Evolutionary conservation across 2,888 invertebrate species (phyloP), one percentile per base, ranked within the genome.

Genomic region (Drosophila mettleri): DNA sequence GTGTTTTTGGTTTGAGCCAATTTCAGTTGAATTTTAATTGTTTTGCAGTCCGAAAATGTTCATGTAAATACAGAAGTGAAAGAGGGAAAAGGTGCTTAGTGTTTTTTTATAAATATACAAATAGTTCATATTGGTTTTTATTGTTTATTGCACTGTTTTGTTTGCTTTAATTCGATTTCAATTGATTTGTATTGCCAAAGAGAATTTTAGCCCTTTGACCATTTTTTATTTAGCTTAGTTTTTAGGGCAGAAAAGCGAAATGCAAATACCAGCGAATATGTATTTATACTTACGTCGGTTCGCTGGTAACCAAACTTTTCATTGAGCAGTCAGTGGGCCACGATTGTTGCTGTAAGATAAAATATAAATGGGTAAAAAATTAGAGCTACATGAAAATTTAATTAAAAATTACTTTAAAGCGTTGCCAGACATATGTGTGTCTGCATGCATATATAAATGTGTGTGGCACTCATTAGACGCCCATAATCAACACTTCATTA

Each of bases 401-500:
- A 73, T 67, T 60, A 60, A 46, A 55, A 41, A 10, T 46, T 20
- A 41, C 24, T 68, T 74, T 74, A 74, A 74, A 75, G 38, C 51
- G 34, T 1, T 14, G 39, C 33, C 38, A 31, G n/a, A 31, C 46
- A 43, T 51, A 16, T 41, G 43, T 43, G 29, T 14, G 29, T 10
- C 6, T 36, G 46, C 64, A 46, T 54, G 39, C 39, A 38, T 51
- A 45, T 66, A 22, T 51, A 49, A 18, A 31, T 43, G 38, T 34
- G 43, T 51, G 53, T 43, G 43, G 69, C 64, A 81, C 84, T 74
- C 79, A 82, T 80, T 89, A 80, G 75, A 74, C 65, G 75, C 63
- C 72, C 87, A 85, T 79, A 79, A 78, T 71, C 75, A 77, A 86
- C 90, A 91, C 83, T 84, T 90, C 90, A 91, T 90, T 90, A 88